phyloP scores from a whole-genome alignment of 2,888 invertebrate species.

The Dryadula phaetusa region DNA sequence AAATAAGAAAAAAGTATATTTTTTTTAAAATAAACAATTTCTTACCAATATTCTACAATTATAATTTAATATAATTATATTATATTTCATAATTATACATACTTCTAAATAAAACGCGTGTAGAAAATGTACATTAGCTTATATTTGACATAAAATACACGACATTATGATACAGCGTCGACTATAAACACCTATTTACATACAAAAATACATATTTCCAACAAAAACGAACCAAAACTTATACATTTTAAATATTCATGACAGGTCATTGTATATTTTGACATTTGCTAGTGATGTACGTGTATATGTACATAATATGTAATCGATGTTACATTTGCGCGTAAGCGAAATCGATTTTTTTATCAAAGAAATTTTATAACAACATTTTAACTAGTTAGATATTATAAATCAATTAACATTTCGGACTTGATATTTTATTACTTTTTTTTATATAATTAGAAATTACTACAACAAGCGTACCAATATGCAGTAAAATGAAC shows the following conservation, averaged over 20 bases:
- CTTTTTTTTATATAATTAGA: too few relatives aligned
- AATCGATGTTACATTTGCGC: neutral
- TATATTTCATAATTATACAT: neutral
- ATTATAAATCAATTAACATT: neutral
- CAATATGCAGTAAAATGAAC: neutral
- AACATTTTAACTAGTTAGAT: neutral
- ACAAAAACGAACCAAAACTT: conserved; percentile 36
- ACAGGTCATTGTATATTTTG: neutral
- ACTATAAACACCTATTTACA: conserved; percentile 61
- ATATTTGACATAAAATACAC: conserved; percentile 81
- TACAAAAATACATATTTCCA: conserved; percentile 17
- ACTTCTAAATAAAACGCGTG: conserved; percentile 67
- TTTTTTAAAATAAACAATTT: neutral
- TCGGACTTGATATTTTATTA: neutral
- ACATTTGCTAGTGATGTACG: conserved; percentile 16
- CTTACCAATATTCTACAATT: neutral
- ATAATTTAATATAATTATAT: neutral
- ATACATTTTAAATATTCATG: conserved; percentile 12
- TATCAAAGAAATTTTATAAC: neutral
- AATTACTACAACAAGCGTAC: neutral
- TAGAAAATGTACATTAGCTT: conserved; percentile 76
- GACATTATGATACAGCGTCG: conserved; percentile 65
- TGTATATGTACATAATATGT: neutral
- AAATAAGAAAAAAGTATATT: too few relatives aligned
- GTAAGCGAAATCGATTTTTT: conserved; percentile 4